phyloP scores from a whole-genome alignment of 2,888 invertebrate genomes.

The Oxystoma pomonae region DNA sequence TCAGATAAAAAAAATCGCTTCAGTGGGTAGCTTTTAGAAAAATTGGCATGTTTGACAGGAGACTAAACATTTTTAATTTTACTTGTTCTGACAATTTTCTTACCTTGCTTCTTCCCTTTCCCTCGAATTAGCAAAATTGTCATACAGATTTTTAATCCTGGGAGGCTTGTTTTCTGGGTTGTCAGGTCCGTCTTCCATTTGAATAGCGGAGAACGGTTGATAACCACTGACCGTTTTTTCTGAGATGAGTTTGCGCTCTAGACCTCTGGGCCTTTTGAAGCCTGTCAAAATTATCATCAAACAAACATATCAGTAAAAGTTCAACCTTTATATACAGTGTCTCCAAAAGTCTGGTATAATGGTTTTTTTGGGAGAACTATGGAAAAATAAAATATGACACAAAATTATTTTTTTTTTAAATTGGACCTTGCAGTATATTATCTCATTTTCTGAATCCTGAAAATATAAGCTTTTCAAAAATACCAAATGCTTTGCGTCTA shows the following conservation, averaged over 20 bases:
- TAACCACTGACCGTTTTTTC: conserved; percentile 79
- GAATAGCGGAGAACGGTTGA: conserved; percentile 86
- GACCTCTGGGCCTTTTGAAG: conserved; percentile 82
- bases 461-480: no score
- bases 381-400: no score
- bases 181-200: conserved; percentile 65
- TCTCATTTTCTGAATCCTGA: no score
- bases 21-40: no score
- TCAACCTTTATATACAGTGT: background rate
- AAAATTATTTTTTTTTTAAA: no score
- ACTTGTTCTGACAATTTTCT: no score
- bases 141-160: conserved; percentile 67
- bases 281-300: conserved; percentile 4
- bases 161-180: conserved; percentile 63
- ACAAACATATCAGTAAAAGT: background rate
- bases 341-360: background rate
- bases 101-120: conserved; percentile 54
- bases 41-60: no score
- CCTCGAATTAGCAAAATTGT: conserved; percentile 63
- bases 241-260: conserved; percentile 73
- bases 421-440: no score
- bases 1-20: no score
- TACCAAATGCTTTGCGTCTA: no score
- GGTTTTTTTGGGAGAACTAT: no score
- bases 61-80: no score